Evolutionary conservation across 1,140 invertebrate genomes (phyloP), one percentile per base, ranked within the genome.

Genomic region (Globodera ellingtonae): DNA sequence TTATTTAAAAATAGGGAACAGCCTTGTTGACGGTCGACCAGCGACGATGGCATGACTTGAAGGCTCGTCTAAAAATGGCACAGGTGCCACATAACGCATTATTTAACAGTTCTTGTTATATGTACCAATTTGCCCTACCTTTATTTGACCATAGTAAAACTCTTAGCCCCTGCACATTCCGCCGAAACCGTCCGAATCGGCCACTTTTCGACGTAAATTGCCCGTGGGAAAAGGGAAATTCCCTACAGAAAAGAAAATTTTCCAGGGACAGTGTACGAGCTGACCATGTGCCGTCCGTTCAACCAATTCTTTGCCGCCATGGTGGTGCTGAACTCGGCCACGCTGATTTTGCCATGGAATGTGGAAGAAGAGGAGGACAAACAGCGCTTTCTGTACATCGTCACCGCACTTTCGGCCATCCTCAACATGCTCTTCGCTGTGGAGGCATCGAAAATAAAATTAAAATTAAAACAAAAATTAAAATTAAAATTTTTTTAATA

Each of bases 21-120:
- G 98, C 98, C 24, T 91, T 99, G 56, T 90, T 99, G 7, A 99
- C 98, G 52, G 98, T 99, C 7, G 98, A 99, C 91, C 98, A 99
- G 91, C 93, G 98, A 89, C 92, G 98, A 91, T 99, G 98, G 97
- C 97, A 97, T 90, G 98, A 99, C 89, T 92, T 99, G 80, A 99
- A 99, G 89, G 99, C 98, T 87, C 92, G 98, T 90, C 92, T 99
- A 89, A 99, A 99, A 92, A 97, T 99, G 87, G 97, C 98, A 50
- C 75, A 70, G 67, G 67, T 70, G 5, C 13, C n/a, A 13, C 66
- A 67, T 7, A 10, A 18, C 66, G 8, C 50, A 52, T 9, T 52
- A 52, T 9, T 9, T 5, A 1, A 13, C 50, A 52, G 10, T 52
- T 52, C 50, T 9, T 52, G 50, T 9, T 52, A 9, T 35, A 35